Evolutionary conservation across 2,888 invertebrate species (phyloP).

Genomic region (Ectropis crepuscularia): DNA sequence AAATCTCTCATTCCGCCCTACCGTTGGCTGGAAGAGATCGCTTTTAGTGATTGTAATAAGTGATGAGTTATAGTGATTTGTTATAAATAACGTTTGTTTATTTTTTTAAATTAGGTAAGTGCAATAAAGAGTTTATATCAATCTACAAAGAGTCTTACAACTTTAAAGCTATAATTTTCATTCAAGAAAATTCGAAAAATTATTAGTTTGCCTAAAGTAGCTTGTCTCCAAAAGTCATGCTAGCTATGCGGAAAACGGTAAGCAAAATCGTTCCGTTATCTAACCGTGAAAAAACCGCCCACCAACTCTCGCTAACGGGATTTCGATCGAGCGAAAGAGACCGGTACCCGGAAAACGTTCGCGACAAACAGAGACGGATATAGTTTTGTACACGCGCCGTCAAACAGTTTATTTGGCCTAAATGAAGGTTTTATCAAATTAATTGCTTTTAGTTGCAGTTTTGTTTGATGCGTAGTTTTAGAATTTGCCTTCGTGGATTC

Average conservation of each 20-base stretch:
- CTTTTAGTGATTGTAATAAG: no score
- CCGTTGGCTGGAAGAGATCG: no score
- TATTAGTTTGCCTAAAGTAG: no score
- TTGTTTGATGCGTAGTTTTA: constrained; percentile 45
- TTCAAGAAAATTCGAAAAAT: no score
- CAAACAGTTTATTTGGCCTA: constrained; percentile 60
- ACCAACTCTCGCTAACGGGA: constrained; percentile 76
- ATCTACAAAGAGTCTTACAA: no score
- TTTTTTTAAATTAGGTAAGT: no score
- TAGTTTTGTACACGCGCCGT: constrained; percentile 58
- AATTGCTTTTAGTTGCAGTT: constrained; percentile 64
- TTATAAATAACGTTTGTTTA: no score
- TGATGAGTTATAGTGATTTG: no score
- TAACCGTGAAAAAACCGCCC: constrained; percentile 82
- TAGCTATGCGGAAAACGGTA: constrained; percentile 64
- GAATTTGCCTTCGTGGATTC: constrained; percentile 18
- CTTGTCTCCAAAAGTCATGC: constrained; percentile 59
- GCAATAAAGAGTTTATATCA: no score
- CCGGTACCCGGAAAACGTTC: constrained; percentile 44
- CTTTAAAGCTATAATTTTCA: no score
- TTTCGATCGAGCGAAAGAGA: constrained; percentile 75
- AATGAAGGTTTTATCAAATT: constrained; percentile 72
- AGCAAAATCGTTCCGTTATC: constrained; percentile 73
- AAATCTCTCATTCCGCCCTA: no score
- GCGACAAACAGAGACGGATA: constrained; percentile 56